Evolutionary conservation across 1,140 invertebrate genomes (phyloP).

Genomic region (Aphelinus atriplicis): DNA sequence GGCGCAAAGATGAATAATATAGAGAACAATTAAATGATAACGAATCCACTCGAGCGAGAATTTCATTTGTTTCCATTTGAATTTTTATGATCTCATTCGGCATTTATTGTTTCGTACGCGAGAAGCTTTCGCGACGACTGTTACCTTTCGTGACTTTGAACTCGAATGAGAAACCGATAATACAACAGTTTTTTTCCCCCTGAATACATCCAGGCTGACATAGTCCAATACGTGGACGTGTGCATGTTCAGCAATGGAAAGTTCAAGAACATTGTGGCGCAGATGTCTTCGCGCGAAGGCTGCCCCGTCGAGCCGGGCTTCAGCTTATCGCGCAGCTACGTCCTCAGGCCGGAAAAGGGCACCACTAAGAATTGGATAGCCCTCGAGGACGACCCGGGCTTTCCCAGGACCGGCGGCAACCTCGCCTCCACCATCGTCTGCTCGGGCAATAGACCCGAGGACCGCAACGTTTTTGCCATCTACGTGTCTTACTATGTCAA

Average conservation of each 20-base stretch:
- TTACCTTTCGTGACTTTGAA: not conserved
- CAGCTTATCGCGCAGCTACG: conserved; percentile 72
- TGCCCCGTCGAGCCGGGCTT: conserved; percentile 74
- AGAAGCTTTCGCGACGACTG: too few species aligned
- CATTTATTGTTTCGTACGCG: too few species aligned
- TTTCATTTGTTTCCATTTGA: too few species aligned
- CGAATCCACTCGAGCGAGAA: too few species aligned
- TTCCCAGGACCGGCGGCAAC: conserved; percentile 74
- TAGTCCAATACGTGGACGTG: conserved; percentile 97
- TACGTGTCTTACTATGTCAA: conserved; percentile 92
- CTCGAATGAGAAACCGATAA: not conserved
- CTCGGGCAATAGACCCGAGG: conserved; percentile 70
- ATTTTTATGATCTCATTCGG: too few species aligned
- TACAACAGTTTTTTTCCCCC: not conserved
- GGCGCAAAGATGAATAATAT: too few species aligned
- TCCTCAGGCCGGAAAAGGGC: conserved; percentile 76
- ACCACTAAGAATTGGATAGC: conserved; percentile 86
- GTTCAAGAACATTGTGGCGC: conserved; percentile 97
- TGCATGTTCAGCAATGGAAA: conserved; percentile 99
- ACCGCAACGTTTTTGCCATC: conserved; percentile 87
- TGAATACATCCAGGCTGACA: conserved; percentile 72
- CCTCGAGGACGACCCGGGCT: conserved; percentile 74
- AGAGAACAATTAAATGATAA: too few species aligned
- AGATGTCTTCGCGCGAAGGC: conserved; percentile 77
- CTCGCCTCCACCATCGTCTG: conserved; percentile 77